Base-by-base conservation (phyloP, 2,888 invertebrate species). In the Tetranychus piercei region DNA sequence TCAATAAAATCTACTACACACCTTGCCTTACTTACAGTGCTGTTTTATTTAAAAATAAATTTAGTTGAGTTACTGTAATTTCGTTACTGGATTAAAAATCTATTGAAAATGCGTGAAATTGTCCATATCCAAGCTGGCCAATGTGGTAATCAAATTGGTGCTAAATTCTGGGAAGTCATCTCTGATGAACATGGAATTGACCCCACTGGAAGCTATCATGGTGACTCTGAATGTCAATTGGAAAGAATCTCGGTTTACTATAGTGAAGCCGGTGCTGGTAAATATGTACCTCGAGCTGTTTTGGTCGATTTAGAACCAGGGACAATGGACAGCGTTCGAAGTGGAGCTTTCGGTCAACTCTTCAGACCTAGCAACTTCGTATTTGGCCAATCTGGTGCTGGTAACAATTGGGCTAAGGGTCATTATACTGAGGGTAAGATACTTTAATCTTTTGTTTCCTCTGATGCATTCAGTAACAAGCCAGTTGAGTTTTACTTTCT, bases 241-340 rank as follows among this genome's bases (percentile, higher is more conserved):
- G 92, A 93, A 82, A 85, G 93, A 76, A 90, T 94, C 82, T 90
- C 89, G 81, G 93, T 93, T 75, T 93, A 93, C 83, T 93, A 92
- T 20, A 92, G 92, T 85, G 92, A 92, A 45, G 45, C 45, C 45
- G 45, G 45, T 5, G 45, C 15, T 45, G 92, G 91, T 80, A 94
- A 94, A 84, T 94, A 94, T 84, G 94, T 94, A 76, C 94, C 94
- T 15, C 87, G 94, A 78, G 92, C 94, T 80, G 89, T 94, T 82
- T 87, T 95, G 77, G 91, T 95, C 78, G 95, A 95, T 82, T 85
- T 95, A 81, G 94, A 95, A 84, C 94, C 94, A 72, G 94, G 85
- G 44, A 85, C 85, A 22, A 85, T 85, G 85, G 85, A 85, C 79
- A 82, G 83, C 15, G 84, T 85, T 44, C 79, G 84, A 74, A 83